A percentile compares a stretch with the other conserved stretches of the same genome.
Evolutionary conservation across 1,140 invertebrate genomes (phyloP).

Genomic region (Drosophila teissieri): DNA sequence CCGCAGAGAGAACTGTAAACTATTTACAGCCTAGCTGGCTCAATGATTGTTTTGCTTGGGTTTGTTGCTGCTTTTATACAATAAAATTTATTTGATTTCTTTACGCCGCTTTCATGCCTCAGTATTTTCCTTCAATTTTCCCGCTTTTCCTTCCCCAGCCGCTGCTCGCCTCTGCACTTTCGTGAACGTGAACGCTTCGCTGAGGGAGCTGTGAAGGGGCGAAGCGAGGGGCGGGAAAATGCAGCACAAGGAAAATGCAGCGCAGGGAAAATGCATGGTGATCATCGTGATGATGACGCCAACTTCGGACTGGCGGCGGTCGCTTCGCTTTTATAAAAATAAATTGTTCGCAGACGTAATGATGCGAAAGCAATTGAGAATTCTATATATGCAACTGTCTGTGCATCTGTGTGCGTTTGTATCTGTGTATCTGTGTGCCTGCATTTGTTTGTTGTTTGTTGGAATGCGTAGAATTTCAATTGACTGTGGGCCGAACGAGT

Average conservation of each 20-base stretch:
- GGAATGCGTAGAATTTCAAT: constrained; percentile 82
- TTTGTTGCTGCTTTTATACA: constrained; percentile 71
- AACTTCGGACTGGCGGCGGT: constrained; percentile 49
- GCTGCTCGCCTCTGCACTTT: constrained; percentile 62
- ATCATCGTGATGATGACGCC: constrained; percentile 44
- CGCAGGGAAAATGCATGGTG: constrained; percentile 20
- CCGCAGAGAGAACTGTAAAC: constrained; percentile 77
- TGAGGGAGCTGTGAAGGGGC: constrained; percentile 3
- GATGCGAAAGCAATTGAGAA: constrained; percentile 82
- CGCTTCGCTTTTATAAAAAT: constrained; percentile 81
- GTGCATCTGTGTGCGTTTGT: constrained; percentile 13
- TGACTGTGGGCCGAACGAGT: constrained; percentile 64
- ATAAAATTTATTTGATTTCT: constrained; percentile 82
- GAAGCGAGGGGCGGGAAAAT: constrained; percentile 37
- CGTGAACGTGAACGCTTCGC: constrained; percentile 52
- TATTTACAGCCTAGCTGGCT: constrained; percentile 74
- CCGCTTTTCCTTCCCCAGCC: constrained; percentile 48
- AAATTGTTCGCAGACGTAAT: constrained; percentile 82
- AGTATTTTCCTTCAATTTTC: constrained; percentile 80
- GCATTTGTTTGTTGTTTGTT: constrained; percentile 78
- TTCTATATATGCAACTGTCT: constrained; percentile 79
- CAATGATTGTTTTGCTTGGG: constrained; percentile 69
- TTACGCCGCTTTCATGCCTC: constrained; percentile 79
- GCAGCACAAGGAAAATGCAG: neutral
- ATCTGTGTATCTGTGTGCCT: constrained; percentile 30